phyloP scores from a whole-genome alignment of 2,113 vertebrate genomes.

The Mohoua ochrocephala region DNA sequence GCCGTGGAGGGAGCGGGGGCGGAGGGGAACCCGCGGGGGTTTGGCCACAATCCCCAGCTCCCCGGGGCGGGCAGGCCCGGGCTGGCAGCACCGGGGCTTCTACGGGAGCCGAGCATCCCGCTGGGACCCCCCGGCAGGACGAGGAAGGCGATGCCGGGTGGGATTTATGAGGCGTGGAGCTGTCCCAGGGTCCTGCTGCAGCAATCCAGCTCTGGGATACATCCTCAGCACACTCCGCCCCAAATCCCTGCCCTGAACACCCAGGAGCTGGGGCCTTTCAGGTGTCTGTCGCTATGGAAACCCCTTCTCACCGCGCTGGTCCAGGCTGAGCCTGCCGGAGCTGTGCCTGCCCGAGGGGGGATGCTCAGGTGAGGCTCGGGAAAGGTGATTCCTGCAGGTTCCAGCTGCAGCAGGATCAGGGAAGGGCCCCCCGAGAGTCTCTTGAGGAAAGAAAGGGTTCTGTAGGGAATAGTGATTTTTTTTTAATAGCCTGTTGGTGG shows the following conservation, averaged over 20 bases:
- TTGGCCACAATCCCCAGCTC: neutral
- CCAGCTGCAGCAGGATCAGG: rapidly evolving
- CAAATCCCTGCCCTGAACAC: neutral
- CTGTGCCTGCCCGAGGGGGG: neutral
- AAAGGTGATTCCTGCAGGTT: neutral
- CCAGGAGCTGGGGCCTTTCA: neutral
- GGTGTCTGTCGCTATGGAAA: constrained; percentile 14
- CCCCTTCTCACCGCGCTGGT: neutral
- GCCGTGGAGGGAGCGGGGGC: rapidly evolving
- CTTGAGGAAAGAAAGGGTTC: neutral
- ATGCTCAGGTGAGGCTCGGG: neutral
- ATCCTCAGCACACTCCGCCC: neutral
- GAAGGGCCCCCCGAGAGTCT: rapidly evolving
- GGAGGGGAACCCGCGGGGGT: neutral
- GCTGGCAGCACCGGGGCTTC: neutral
- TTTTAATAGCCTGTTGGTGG: neutral
- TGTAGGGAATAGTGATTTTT: neutral
- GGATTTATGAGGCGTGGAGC: neutral
- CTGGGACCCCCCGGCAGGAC: rapidly evolving
- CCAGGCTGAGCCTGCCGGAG: neutral
- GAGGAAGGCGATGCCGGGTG: rapidly evolving
- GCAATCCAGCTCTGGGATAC: neutral
- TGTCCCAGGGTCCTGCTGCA: rapidly evolving
- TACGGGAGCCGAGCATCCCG: rapidly evolving
- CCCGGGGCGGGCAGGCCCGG: rapidly evolving